Percentiles rank a stretch among this genome's conserved stretches.
Conservation (phyloP, 2,888 invertebrate species). For the Azorinus chamasolen region DNA sequence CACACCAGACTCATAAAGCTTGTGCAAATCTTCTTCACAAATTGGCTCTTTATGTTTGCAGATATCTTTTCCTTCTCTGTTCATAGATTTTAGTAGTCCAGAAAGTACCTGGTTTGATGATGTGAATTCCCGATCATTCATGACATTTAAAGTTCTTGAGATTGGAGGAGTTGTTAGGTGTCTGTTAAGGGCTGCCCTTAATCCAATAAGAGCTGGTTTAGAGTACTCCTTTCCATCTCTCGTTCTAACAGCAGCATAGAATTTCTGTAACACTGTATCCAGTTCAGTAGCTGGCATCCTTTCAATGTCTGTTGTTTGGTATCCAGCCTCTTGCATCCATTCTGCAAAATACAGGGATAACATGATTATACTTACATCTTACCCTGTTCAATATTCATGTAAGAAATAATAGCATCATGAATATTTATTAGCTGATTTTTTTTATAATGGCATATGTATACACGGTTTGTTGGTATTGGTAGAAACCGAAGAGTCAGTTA, state of each 20-base stretch:
- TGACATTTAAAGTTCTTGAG: constrained; percentile 3
- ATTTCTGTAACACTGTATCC: constrained; percentile 4
- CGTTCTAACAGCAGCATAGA: constrained; percentile 18
- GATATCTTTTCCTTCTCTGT: constrained; percentile 45
- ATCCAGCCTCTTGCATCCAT: constrained; percentile 19
- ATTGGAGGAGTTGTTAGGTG: constrained; percentile 15
- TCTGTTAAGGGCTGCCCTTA: constrained; percentile 16
- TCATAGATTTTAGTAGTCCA: constrained; percentile 31
- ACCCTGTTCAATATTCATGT: too few species aligned
- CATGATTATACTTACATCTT: too few species aligned
- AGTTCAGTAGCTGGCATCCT: constrained; percentile 5
- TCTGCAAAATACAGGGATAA: too few species aligned
- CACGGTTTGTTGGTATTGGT: too few species aligned
- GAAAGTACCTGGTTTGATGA: constrained; percentile 27
- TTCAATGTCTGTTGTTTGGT: constrained; percentile 4
- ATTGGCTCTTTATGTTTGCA: constrained; percentile 40
- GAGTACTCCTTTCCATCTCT: constrained; percentile 13
- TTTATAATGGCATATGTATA: too few species aligned
- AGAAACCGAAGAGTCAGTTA: too few species aligned
- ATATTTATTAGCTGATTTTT: too few species aligned
- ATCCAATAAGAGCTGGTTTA: constrained; percentile 12
- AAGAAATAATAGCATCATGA: too few species aligned
- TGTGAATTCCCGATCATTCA: constrained; percentile 22
- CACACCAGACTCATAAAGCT: constrained; percentile 13
- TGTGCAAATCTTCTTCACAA: constrained; percentile 13